phyloP scores from a whole-genome alignment of 2,797 vertebrate species.

The Thripadectes ignobilis region DNA sequence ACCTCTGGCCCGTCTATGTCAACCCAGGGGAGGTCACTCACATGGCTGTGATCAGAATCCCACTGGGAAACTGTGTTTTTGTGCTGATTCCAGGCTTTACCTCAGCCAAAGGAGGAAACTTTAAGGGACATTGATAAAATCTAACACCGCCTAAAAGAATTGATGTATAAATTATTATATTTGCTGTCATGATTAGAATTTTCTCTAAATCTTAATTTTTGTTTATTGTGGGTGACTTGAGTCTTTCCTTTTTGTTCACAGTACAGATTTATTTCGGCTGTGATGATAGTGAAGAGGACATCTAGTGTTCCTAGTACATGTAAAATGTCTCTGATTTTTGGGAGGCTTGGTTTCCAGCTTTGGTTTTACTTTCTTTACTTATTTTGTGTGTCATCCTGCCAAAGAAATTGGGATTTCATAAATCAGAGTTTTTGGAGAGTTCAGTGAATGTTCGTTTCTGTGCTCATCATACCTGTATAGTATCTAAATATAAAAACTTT shows the following conservation, averaged over 20 bases:
- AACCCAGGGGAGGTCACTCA: not conserved
- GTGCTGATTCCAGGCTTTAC: not conserved
- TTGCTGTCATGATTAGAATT: not conserved
- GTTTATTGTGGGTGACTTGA: not conserved
- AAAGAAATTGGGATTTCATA: not conserved
- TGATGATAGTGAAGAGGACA: not conserved
- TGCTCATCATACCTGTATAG: not conserved
- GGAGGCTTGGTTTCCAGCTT: not conserved
- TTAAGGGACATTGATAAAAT: not conserved
- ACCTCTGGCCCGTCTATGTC: accelerated
- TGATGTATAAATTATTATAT: not conserved
- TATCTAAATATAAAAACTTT: not conserved
- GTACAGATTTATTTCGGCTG: not conserved
- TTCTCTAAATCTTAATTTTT: not conserved
- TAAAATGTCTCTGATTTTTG: not conserved
- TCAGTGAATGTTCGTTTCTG: not conserved
- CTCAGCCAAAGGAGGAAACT: not conserved
- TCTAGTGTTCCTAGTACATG: not conserved
- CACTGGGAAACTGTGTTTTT: accelerated
- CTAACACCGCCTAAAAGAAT: not conserved
- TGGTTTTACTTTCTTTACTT: not conserved
- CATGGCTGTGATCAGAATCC: accelerated
- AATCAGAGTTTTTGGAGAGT: not conserved
- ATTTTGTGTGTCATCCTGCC: not conserved
- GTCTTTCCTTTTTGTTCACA: not conserved